phyloP scores from a whole-genome alignment of 2,888 invertebrate species.

The Ochropleura plecta region DNA sequence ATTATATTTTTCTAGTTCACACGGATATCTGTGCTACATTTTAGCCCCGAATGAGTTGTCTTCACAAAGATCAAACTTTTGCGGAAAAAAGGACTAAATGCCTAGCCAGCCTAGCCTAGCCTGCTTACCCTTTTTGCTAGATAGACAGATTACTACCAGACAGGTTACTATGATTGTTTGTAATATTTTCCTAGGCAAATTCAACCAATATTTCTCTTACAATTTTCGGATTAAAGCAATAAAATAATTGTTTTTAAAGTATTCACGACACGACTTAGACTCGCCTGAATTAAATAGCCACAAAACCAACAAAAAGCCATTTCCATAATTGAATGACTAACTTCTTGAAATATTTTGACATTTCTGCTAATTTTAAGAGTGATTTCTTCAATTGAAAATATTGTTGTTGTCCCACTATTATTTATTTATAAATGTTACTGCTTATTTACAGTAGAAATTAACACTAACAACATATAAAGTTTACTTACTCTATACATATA shows the following conservation, averaged over 20 bases:
- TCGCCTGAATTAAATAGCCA: slow-evolving; percentile 11
- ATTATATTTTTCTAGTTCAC: too few relatives aligned
- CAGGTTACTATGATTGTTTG: not conserved
- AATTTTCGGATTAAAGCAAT: too few relatives aligned
- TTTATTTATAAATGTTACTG: not conserved
- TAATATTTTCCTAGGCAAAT: not conserved
- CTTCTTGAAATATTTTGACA: slow-evolving; percentile 3
- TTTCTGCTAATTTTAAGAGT: slow-evolving; percentile 2
- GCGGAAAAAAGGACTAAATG: not conserved
- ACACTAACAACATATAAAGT: not conserved
- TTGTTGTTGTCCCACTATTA: not conserved
- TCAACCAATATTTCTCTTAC: not conserved
- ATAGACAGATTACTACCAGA: too few relatives aligned
- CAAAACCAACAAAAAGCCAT: slow-evolving; percentile 1
- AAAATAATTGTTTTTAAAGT: not conserved
- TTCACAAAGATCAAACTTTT: not conserved
- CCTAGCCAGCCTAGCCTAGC: not conserved
- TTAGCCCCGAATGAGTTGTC: not conserved
- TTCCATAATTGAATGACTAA: slow-evolving; percentile 16
- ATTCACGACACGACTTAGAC: slow-evolving; percentile 5
- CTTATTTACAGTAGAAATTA: not conserved
- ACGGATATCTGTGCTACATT: not conserved
- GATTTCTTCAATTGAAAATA: not conserved
- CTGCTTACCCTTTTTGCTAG: not conserved
- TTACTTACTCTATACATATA: too few relatives aligned